These are phyloP conservation scores for Calidris pugnax DNA, from an alignment of 2,113 vertebrate species.

Conservation along the genomic window DNA sequence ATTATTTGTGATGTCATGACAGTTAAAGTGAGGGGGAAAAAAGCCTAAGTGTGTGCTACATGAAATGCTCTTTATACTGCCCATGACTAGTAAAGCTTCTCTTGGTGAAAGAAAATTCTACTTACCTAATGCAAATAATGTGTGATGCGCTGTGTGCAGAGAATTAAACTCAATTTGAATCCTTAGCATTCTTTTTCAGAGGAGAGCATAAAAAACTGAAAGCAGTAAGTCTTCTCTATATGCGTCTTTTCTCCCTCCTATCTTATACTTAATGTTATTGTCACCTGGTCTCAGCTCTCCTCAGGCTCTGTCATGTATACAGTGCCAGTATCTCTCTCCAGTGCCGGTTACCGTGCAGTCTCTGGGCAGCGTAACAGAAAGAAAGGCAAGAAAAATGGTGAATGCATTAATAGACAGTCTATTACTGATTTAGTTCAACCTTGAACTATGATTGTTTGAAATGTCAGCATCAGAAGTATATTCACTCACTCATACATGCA, in stretches of 20 bases:
- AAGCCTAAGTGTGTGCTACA: accelerated
- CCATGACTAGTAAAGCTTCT: background rate
- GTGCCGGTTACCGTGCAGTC: background rate
- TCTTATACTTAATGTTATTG: background rate
- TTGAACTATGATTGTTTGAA: background rate
- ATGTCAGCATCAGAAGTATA: background rate
- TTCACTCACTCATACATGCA: background rate
- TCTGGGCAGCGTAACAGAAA: background rate
- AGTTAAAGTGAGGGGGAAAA: background rate
- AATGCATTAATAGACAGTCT: background rate
- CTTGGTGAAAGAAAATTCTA: background rate
- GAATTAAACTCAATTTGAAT: background rate
- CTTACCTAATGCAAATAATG: background rate
- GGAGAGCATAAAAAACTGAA: background rate
- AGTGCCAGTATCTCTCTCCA: background rate
- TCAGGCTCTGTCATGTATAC: background rate
- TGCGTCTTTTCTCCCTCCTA: background rate
- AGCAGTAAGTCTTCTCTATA: background rate
- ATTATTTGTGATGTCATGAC: background rate
- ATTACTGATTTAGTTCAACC: background rate
- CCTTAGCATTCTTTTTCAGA: background rate
- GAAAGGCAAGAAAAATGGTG: background rate
- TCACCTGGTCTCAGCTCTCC: background rate
- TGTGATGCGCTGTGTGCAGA: background rate
- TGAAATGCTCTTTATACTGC: background rate